Evolutionary conservation across 2,888 invertebrate genomes (phyloP).

Genomic region (Odontocolon sp.): DNA sequence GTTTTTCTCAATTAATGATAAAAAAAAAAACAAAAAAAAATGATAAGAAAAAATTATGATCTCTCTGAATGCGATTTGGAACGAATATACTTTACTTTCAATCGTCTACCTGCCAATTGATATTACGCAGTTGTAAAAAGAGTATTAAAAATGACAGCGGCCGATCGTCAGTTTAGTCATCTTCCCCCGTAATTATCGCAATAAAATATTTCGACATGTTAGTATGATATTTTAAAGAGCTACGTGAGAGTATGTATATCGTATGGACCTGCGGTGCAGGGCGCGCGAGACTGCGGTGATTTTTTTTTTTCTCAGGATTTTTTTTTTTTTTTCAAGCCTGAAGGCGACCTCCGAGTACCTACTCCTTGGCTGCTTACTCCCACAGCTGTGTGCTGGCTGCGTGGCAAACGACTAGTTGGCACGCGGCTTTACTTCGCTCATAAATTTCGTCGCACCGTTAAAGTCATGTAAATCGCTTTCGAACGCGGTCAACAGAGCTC

Average conservation of each 20-base stretch:
- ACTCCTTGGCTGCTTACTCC: conserved; percentile 35
- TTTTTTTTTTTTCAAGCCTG: not conserved
- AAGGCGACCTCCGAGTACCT: conserved; percentile 32
- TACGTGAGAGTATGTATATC: not conserved
- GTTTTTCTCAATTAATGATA: no score
- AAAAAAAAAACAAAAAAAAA: no score
- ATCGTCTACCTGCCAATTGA: conserved; percentile 19
- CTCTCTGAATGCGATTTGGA: no score
- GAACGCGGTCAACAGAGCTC: conserved; percentile 61
- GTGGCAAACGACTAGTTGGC: conserved; percentile 68
- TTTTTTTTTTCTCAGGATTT: not conserved
- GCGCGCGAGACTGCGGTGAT: not conserved
- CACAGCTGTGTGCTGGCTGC: conserved; percentile 40
- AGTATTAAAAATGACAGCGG: conserved; percentile 11
- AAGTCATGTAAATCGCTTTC: conserved; percentile 75
- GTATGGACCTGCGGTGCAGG: not conserved
- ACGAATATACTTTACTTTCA: not conserved
- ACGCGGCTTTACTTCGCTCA: conserved; percentile 70
- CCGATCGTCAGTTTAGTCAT: not conserved
- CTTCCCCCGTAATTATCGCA: conserved; percentile 45
- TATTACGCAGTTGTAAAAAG: conserved; percentile 7
- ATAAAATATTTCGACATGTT: conserved; percentile 52
- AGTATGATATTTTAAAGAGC: conserved; percentile 35
- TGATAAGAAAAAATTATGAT: no score
- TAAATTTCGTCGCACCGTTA: conserved; percentile 73